Evolutionary conservation across 1,140 invertebrate species (phyloP), one percentile per base, ranked within the genome.

Genomic region (Melipona quadrifasciata): DNA sequence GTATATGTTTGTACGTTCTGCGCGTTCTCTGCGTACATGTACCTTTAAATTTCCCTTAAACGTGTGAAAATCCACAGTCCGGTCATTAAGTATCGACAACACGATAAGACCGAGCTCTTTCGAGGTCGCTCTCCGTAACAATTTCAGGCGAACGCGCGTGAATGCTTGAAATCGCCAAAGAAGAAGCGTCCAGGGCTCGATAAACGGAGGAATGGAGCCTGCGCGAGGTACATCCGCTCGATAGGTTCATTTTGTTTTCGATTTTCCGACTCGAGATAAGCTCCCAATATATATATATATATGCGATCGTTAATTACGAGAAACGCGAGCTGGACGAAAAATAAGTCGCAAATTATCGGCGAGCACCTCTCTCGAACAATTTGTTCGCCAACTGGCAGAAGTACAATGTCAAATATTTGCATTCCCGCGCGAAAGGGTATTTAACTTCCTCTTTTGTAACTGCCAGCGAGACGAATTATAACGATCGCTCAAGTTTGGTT

Each of bases 341-440:
- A 47, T 67, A 31, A 24, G 47, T 16, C 24, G 53, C 5, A 34
- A 80, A 80, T 80, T 71, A 80, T 65, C 65, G 34, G 34, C 16
- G 19, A 55, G 6, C 2, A 17, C 17, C 58, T 71, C 53, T n/a
- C 67, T 51, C 17, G 12, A 21, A 61, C 53, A 14, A 34, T 34
- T 71, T 55, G 53, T 71, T 71, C n/a, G 34, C n/a, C 24, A 58
- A 80, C 53, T 39, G 24, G 11, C 31, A 51, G 24, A 80, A 61
- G 34, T 27, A 19, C n/a, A 51, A 80, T 16, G 68, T 61, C n/a
- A 80, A 80, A 72, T 80, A 80, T 80, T 80, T 80, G 68, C 24
- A 31, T 71, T 17, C 58, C 34, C n/a, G 27, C 21, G 3, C 0
- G 67, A 21, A 58, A 24, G 19, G 24, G n/a, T 71, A 14, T n/a